These are phyloP conservation scores for Drosophila stalkeri DNA, from an alignment of 2,888 invertebrate species.

Conservation along the genomic window DNA sequence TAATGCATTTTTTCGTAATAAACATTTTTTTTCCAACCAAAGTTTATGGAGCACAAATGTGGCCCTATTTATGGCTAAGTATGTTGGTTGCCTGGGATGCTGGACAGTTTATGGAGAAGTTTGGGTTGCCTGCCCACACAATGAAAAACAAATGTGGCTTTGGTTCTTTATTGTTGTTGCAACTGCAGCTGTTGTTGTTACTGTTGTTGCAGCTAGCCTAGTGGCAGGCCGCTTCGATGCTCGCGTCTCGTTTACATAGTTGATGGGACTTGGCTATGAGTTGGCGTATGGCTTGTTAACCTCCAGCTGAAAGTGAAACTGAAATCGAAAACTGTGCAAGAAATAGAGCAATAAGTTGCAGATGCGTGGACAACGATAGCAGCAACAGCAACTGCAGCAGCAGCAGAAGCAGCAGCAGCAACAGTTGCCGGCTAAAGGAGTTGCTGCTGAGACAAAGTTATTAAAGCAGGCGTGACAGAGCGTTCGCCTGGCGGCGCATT, in stretches of 20 bases:
- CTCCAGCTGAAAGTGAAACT: conserved; percentile 75
- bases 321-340: conserved; percentile 75
- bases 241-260: conserved; percentile 65
- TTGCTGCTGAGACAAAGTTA: conserved; percentile 63
- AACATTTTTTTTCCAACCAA: background rate
- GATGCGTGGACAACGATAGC: conserved; percentile 73
- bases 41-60: conserved; percentile 2
- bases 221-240: conserved; percentile 10
- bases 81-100: background rate
- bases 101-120: conserved; percentile 3
- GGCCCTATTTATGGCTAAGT: conserved; percentile 11
- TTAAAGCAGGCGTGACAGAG: conserved; percentile 73
- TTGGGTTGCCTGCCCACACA: conserved; percentile 50
- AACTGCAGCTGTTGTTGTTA: conserved; percentile 42
- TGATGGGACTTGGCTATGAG: conserved; percentile 60
- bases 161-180: conserved; percentile 19
- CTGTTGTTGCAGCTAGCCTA: conserved; percentile 27
- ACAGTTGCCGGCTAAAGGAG: conserved; percentile 5
- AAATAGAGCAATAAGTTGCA: conserved; percentile 80
- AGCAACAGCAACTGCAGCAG: conserved; percentile 7
- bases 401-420: conserved; percentile 7
- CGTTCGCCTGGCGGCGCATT: conserved; percentile 55
- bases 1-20: background rate
- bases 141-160: conserved; percentile 51
- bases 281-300: conserved; percentile 31